Evolutionary conservation across 1,140 invertebrate species (phyloP).

Genomic region (Neuroterus valhalla): DNA sequence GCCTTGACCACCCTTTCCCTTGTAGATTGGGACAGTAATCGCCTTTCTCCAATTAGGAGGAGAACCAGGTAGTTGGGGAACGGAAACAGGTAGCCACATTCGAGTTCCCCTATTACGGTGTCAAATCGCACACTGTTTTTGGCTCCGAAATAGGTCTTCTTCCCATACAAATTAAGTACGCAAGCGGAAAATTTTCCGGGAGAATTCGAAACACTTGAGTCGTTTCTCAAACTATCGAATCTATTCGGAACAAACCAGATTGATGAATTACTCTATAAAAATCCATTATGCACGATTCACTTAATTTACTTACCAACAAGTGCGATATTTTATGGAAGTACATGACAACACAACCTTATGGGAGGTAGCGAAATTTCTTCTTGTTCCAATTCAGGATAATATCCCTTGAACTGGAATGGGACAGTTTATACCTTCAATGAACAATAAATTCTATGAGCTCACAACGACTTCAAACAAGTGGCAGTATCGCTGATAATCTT

Average conservation of each 20-base stretch:
- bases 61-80: too few species aligned
- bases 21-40: too few species aligned
- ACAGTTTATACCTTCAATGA: neutral
- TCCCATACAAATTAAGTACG: too few species aligned
- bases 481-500: neutral
- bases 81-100: too few species aligned
- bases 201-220: neutral
- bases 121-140: too few species aligned
- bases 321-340: conserved; percentile 14
- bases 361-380: conserved; percentile 8
- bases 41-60: too few species aligned
- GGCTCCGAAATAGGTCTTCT: too few species aligned
- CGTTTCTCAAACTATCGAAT: conserved; percentile 2
- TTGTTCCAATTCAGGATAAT: conserved; percentile 22
- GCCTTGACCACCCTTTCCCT: too few species aligned
- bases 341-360: conserved; percentile 15
- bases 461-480: neutral
- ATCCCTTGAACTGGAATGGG: neutral
- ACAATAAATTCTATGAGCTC: neutral
- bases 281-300: neutral
- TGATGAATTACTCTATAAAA: neutral
- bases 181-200: neutral
- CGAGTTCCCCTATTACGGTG: too few species aligned
- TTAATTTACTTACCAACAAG: conserved; percentile 3
- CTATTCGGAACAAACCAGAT: neutral